Conservation (phyloP, 2,888 invertebrate species). For the Melanchra persicariae region DNA sequence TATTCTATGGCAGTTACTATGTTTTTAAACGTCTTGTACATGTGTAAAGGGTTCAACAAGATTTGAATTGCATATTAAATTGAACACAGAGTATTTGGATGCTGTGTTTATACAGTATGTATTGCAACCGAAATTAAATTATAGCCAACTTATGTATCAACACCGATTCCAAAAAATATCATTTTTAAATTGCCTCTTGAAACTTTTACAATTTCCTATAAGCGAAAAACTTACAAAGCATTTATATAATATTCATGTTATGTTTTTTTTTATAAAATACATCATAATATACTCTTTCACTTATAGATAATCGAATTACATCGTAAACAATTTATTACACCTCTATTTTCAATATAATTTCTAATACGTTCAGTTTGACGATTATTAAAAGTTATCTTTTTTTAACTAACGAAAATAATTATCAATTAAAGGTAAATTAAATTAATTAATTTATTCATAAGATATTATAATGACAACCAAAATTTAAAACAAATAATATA, state of each 20-base stretch:
- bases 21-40: slow-evolving; percentile 10
- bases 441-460: slow-evolving; percentile 56
- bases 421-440: slow-evolving; percentile 38
- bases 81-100: background rate
- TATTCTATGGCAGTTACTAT: slow-evolving; percentile 49
- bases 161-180: background rate
- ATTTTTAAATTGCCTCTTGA: background rate
- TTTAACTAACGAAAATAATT: slow-evolving; percentile 47
- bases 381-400: slow-evolving; percentile 44
- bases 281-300: slow-evolving; percentile 51
- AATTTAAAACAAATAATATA: slow-evolving; percentile 34
- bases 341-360: slow-evolving; percentile 47
- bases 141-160: background rate
- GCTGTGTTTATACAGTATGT: background rate
- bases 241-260: slow-evolving; percentile 36
- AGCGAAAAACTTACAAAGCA: slow-evolving; percentile 49
- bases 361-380: slow-evolving; percentile 49
- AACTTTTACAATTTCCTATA: slow-evolving; percentile 36
- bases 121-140: background rate
- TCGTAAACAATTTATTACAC: slow-evolving; percentile 53
- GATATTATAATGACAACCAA: slow-evolving; percentile 54
- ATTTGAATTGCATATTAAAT: background rate
- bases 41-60: background rate
- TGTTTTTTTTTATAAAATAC: slow-evolving; percentile 52
- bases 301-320: slow-evolving; percentile 55